Conservation (phyloP, 2,888 invertebrate species). For the Cephus sareptanus region DNA sequence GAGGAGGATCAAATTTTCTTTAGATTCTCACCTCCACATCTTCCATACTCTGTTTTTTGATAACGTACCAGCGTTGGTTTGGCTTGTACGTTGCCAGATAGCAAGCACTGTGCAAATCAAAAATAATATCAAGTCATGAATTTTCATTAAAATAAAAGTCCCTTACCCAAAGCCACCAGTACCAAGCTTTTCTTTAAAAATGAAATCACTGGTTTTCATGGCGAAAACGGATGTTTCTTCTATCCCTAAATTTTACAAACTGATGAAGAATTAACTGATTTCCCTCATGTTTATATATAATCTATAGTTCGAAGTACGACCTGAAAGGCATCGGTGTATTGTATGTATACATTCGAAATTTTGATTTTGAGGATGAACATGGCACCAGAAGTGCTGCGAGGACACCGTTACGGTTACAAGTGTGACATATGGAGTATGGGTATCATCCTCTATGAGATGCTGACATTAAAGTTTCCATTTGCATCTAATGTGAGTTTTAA, state of each 20-base stretch:
- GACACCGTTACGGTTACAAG: conserved; percentile 78
- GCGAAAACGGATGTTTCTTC: not conserved
- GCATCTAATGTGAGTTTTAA: not conserved
- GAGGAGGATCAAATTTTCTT: not conserved
- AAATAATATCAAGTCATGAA: not conserved
- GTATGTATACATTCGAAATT: not conserved
- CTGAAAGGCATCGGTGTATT: not conserved
- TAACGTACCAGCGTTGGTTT: conserved; percentile 26
- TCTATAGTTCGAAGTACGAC: not conserved
- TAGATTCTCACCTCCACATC: not conserved
- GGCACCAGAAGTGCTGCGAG: conserved; percentile 84
- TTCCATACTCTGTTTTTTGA: conserved; percentile 27
- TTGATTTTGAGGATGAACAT: conserved; percentile 68
- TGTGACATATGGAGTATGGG: conserved; percentile 87
- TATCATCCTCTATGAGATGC: conserved; percentile 80
- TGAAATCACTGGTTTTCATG: conserved; percentile 15
- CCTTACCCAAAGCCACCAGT: conserved; percentile 32
- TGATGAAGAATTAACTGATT: not conserved
- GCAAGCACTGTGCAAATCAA: conserved; percentile 21
- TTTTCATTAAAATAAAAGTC: not conserved
- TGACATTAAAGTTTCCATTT: conserved; percentile 15
- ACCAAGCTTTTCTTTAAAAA: conserved; percentile 29
- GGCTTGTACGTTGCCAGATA: conserved; percentile 29
- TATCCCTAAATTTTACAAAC: not conserved
- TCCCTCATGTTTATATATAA: not conserved